Evolutionary conservation across 2,888 invertebrate genomes (phyloP), one percentile per base, ranked within the genome.

Genomic region (Nomada goodeniana): DNA sequence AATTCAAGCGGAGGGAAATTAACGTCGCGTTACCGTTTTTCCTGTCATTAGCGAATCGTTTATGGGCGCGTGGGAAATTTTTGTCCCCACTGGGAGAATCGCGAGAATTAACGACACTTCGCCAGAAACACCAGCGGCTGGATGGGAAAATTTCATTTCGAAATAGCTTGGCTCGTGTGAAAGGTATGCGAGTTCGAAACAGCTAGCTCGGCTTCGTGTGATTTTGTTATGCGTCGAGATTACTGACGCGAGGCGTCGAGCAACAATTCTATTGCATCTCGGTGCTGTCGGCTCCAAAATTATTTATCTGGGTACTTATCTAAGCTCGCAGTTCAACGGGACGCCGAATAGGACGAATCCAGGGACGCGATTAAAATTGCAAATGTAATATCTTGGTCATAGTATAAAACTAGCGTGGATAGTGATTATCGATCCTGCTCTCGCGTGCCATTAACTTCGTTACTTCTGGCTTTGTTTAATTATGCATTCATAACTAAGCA

Each of bases 91-190:
- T n/a, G 0, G 55, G n/a, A 13, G 18, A 26, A 23, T 11, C 65
- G 2, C 10, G 63, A 7, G 59, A 72, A 63, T 82, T 68, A 79
- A 79, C 52, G 70, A 67, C 50, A 75, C 80, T 75, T 72, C 26
- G 52, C 55, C 67, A 67, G 61, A 1, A 63, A 50, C 52, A 52
- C 42, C n/a, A 53, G 20, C 42, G 13, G 0, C 18, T 4, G 10
- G 23, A 3, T 20, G 55, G 9, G 29, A 36, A n/a, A 72, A 68
- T 76, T 70, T 64, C 23, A 70, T 65, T 53, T 13, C 60, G 50
- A n/a, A 60, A 3, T 57, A 18, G 0, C 2, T 36, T 55, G 36
- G 7, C 36, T 7, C 36, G 0, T 36, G 36, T 36, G 36, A 36
- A 36, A 36, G 7, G 23, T 5, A 52, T 20, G 23, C 15, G 47